These are phyloP conservation scores for Toxotes chatareus DNA, from an alignment of 2,113 vertebrate species.

Conservation along the genomic window DNA sequence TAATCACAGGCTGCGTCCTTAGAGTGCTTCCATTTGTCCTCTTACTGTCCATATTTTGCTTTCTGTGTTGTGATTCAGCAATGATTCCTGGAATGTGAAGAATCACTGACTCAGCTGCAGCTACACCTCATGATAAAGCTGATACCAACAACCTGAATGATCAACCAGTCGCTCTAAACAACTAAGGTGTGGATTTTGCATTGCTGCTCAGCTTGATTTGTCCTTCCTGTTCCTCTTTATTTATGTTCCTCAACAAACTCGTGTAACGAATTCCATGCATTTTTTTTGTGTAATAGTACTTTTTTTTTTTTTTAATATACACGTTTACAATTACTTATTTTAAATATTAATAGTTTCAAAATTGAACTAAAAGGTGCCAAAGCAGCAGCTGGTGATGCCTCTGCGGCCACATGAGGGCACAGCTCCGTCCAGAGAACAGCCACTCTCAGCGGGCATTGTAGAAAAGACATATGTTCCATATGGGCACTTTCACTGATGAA, in stretches of 20 bases:
- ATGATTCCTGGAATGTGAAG: neutral
- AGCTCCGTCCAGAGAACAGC: neutral
- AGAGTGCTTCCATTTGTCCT: neutral
- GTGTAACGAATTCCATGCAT: too few relatives aligned
- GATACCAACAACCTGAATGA: neutral
- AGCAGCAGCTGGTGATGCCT: too few relatives aligned
- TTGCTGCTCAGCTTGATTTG: neutral
- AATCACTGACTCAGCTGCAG: too few relatives aligned
- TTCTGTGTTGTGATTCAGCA: neutral
- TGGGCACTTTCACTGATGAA: neutral
- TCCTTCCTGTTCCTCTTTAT: neutral
- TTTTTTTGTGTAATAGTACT: too few relatives aligned
- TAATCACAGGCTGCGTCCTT: neutral
- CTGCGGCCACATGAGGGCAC: neutral
- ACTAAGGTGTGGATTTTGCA: neutral
- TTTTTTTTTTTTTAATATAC: too few relatives aligned
- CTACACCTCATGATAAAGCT: neutral
- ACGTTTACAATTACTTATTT: too few relatives aligned
- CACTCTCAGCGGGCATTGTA: neutral
- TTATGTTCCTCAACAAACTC: neutral
- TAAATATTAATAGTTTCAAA: too few relatives aligned
- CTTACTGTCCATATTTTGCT: neutral
- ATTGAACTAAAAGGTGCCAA: neutral
- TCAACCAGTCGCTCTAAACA: neutral
- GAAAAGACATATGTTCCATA: neutral